These are phyloP conservation scores for Tenualosa thibaudeaui DNA, from an alignment of 2,797 vertebrate species.

Conservation along the genomic window DNA sequence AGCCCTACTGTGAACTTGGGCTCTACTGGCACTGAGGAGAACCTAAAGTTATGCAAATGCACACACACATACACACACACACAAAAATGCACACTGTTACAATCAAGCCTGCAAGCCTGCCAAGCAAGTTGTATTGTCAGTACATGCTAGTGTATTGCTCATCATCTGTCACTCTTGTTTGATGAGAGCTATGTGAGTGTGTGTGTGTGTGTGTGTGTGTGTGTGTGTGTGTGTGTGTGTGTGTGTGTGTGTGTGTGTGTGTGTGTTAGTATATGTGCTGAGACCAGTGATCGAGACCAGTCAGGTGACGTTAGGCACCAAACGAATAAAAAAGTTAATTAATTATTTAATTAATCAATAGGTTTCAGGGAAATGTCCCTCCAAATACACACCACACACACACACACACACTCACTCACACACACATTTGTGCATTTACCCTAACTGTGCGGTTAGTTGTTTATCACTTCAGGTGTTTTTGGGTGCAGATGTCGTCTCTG, in stretches of 20 bases:
- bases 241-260: not conserved
- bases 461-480: not conserved
- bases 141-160: not conserved
- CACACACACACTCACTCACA: constrained; percentile 22
- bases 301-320: too few species aligned
- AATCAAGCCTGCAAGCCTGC: not conserved
- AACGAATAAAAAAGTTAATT: too few species aligned
- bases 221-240: not conserved
- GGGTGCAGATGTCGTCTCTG: not conserved
- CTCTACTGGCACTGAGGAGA: constrained; percentile 55
- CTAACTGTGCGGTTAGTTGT: not conserved
- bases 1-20: constrained; percentile 49
- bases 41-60: constrained; percentile 27
- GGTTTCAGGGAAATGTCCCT: not conserved
- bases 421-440: not conserved
- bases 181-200: not conserved
- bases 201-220: not conserved
- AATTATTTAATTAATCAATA: too few species aligned
- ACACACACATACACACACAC: constrained; percentile 24
- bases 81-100: constrained; percentile 14
- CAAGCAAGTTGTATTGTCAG: too few species aligned
- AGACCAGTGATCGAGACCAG: too few species aligned
- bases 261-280: not conserved
- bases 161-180: not conserved
- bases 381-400: constrained; percentile 4